phyloP scores from a whole-genome alignment of 2,888 invertebrate species.

The Caradrina kadenii region DNA sequence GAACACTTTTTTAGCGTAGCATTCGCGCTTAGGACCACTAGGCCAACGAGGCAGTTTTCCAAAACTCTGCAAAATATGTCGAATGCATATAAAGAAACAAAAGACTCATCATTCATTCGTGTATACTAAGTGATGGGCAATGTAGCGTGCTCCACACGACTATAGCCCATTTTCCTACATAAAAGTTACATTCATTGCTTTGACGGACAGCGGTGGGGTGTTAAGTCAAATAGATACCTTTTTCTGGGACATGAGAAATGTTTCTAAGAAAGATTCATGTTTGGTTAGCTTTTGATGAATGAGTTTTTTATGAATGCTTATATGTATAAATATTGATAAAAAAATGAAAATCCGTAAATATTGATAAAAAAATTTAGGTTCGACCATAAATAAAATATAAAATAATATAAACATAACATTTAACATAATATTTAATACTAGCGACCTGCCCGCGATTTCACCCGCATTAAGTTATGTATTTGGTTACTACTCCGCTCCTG shows the following conservation, averaged over 20 bases:
- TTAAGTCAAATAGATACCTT: constrained; percentile 44
- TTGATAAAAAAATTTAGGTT: too few species aligned
- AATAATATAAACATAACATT: too few species aligned
- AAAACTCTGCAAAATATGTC: not conserved
- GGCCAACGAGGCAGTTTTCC: too few species aligned
- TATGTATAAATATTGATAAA: too few species aligned
- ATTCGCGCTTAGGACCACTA: too few species aligned
- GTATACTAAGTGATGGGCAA: constrained; percentile 58
- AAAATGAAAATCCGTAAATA: too few species aligned
- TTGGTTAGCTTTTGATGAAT: constrained; percentile 18
- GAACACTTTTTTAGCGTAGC: too few species aligned
- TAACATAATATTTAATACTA: too few species aligned
- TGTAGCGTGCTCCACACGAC: constrained; percentile 48
- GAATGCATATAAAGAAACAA: constrained; percentile 41
- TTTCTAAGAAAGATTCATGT: constrained; percentile 14
- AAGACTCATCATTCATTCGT: constrained; percentile 54
- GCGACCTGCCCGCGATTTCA: too few species aligned
- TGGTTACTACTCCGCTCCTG: too few species aligned
- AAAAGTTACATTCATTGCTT: constrained; percentile 56
- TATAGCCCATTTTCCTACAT: constrained; percentile 57
- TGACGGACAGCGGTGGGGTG: constrained; percentile 28
- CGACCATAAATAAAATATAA: too few species aligned
- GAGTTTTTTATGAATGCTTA: not conserved
- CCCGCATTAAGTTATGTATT: too few species aligned
- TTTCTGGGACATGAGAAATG: constrained; percentile 6